These are phyloP conservation scores for Danio tinwini DNA, from an alignment of 2,797 vertebrate genomes.

Conservation along the genomic window DNA sequence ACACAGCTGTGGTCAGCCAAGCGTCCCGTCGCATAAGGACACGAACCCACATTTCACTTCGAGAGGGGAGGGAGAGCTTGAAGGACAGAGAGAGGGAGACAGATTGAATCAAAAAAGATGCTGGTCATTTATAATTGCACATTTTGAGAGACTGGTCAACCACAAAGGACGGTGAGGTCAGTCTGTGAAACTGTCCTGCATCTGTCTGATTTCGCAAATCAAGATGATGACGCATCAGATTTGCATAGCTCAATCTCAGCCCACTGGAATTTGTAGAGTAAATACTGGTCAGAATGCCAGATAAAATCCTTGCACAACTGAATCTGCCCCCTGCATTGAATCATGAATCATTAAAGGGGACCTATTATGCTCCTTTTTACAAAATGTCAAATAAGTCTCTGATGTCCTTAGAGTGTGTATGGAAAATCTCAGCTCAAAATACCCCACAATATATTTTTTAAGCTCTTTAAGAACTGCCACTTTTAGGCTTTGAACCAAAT, in stretches of 20 bases:
- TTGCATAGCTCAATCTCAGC: slow-evolving; percentile 62
- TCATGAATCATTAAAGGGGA: slow-evolving; percentile 21
- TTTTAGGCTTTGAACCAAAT: too few relatives aligned
- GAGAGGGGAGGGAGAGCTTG: slow-evolving; percentile 38
- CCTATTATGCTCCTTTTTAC: neutral
- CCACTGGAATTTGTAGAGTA: neutral
- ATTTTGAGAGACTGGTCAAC: slow-evolving; percentile 30
- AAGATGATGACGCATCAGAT: slow-evolving; percentile 67
- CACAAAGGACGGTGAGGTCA: slow-evolving; percentile 34
- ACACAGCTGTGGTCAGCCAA: slow-evolving; percentile 55
- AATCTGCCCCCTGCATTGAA: neutral
- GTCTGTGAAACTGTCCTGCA: neutral
- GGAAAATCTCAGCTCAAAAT: too few relatives aligned
- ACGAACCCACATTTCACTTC: slow-evolving; percentile 63
- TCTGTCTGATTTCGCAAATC: neutral
- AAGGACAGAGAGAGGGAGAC: slow-evolving; percentile 25
- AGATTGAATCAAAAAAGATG: slow-evolving; percentile 32
- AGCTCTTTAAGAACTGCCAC: too few relatives aligned
- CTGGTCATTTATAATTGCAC: slow-evolving; percentile 38
- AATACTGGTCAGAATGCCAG: neutral
- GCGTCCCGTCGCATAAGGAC: slow-evolving; percentile 57
- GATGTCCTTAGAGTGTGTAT: too few relatives aligned
- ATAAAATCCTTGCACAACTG: neutral
- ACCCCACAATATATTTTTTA: too few relatives aligned
- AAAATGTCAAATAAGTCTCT: too few relatives aligned